Evolutionary conservation across 1,140 invertebrate genomes (phyloP).

Genomic region (Popillia japonica): DNA sequence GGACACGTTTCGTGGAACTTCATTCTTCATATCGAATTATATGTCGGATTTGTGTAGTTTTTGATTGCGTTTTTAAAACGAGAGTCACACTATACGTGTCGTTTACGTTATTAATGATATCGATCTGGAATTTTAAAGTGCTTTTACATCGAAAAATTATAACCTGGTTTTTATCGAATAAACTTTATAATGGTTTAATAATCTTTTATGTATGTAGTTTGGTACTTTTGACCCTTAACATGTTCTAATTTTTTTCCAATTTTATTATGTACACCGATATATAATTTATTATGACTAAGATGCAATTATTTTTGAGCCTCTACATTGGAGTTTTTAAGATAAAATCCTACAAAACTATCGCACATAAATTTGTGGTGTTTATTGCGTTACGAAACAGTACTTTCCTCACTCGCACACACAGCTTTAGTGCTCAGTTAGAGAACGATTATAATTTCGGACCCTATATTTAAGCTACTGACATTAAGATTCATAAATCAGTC

Average conservation of each 20-base stretch:
- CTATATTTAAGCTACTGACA: conserved; percentile 40
- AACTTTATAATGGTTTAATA: background rate
- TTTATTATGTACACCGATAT: no score
- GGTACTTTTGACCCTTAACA: no score
- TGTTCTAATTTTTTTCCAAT: no score
- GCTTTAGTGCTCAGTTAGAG: background rate
- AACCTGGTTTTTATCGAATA: background rate
- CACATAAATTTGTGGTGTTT: background rate
- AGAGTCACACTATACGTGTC: conserved; percentile 19
- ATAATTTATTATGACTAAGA: no score
- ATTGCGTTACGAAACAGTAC: conserved; percentile 15
- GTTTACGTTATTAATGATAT: conserved; percentile 27
- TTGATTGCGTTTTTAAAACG: conserved; percentile 29
- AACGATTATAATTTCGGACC: conserved; percentile 32
- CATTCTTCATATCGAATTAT: background rate
- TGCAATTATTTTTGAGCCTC: no score
- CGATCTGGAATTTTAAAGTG: conserved; percentile 18
- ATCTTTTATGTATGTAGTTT: background rate
- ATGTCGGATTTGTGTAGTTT: conserved; percentile 25
- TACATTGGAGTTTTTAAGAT: background rate
- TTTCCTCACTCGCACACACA: conserved; percentile 23
- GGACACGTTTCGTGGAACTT: background rate
- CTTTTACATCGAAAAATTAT: background rate
- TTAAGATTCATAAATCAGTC: conserved; percentile 41
- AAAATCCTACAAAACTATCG: background rate